Evolutionary conservation across 2,888 invertebrate genomes (phyloP), one percentile per base, ranked within the genome.

Genomic region (Polyploca ridens): DNA sequence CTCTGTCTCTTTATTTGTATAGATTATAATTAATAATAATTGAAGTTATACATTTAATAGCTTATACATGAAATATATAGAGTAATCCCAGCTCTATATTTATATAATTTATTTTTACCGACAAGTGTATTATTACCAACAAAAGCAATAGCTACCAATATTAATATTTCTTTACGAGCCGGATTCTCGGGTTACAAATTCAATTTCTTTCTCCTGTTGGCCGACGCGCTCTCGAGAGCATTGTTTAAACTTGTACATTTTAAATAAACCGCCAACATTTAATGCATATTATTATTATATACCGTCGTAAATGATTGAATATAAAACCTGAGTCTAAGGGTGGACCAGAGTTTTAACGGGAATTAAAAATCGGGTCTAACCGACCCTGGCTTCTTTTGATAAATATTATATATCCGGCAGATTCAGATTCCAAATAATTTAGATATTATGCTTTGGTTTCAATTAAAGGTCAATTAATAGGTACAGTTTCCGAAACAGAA

Each of bases 151-250:
- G 1, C n/a, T 54, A 79, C 76, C 75, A 76, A 76, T 79, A 82
- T 81, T 81, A 86, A 85, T 85, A 85, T 82, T 76, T 79, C 71
- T 82, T 83, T 81, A 82, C 77, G 83, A 82, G 69, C 72, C 67
- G 66, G 63, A 69, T 76, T 79, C 78, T 89, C 86, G 76, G 76
- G 82, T 89, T 88, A 81, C 89, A 83, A 85, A 86, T 88, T 87
- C 87, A 88, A 88, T 89, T 89, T 84, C 83, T 84, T 85, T 76
- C 82, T 82, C 76, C 81, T 83, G 74, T 75, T 71, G 77, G 67
- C 69, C 74, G 78, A 76, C 73, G 77, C 74, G 78, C 75, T 76
- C 75, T 74, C 77, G 65, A 64, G 73, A 74, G 76, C 73, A 71
- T 78, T 80, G 79, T 83, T 82, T 83, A 84, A 77, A 81, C 78